Base-by-base conservation (phyloP, 2,888 invertebrate species). In the Heliconius sara region DNA sequence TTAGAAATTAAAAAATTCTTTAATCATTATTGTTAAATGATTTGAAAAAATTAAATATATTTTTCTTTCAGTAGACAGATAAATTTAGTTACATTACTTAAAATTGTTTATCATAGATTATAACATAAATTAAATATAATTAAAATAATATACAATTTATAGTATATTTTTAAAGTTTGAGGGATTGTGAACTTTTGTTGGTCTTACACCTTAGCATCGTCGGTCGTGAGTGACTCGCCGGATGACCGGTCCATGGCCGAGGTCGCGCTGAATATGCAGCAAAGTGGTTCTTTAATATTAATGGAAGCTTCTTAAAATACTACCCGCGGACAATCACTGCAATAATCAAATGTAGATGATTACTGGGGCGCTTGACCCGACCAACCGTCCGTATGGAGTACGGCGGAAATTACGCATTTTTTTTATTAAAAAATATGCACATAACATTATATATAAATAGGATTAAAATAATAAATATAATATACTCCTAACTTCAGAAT, bases 161-260 rank as follows among this genome's bases (percentile, higher is more conserved):
- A 72, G n/a, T 7, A 47, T 43, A 39, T 13, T 60, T n/a, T 22
- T 34, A 57, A 52, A 34, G 34, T 60, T 73, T 73, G 73, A 73
- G 57, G 34, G 57, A 34, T 34, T 60, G 73, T 73, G 60, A 73
- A 34, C 34, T n/a, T 34, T 39, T 25, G n/a, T 73, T 39, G 73
- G 34, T 73, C 52, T 39, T 27, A 30, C 52, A 25, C 73, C 19
- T 39, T 22, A 57, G 27, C 68, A 67, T 34, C 71, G 63, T 76
- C 30, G 52, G 72, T 79, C 82, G 68, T 67, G 73, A 78, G 74
- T 75, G 78, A 83, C 81, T 84, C 86, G 87, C 85, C 87, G 88
- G 88, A 88, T 91, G 92, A 90, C 92, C 93, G 92, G 90, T 91
- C 92, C 91, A 90, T 89, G 91, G 88, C 91, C 93, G 93, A 88